phyloP scores from a whole-genome alignment of 92 coral and sea anemone genomes.

The Epizoanthus scotinus region DNA sequence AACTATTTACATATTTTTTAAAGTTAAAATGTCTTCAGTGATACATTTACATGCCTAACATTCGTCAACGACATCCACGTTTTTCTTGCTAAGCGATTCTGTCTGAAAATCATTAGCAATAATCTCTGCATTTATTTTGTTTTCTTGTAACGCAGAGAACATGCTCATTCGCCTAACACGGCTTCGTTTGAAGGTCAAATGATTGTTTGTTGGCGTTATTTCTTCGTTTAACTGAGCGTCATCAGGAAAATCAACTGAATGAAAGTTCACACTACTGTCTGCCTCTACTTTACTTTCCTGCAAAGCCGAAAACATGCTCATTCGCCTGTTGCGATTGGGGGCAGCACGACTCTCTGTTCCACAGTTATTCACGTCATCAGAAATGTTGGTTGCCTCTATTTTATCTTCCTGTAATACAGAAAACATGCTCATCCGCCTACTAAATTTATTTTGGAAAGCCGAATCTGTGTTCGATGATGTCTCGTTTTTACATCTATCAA shows the following conservation, averaged over 20 bases:
- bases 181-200: neutral
- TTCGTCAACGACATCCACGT: neutral
- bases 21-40: too few relatives aligned
- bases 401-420: constrained; percentile 1
- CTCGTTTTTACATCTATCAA: too few relatives aligned
- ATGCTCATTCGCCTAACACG: constrained; percentile 46
- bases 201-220: neutral
- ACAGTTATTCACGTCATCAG: neutral
- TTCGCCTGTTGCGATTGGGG: neutral
- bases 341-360: neutral
- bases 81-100: constrained; percentile 13
- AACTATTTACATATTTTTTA: too few relatives aligned
- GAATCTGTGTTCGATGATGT: neutral
- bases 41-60: too few relatives aligned
- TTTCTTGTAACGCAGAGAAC: constrained; percentile 44
- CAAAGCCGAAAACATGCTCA: constrained; percentile 20
- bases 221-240: neutral
- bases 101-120: constrained; percentile 3
- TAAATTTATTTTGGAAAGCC: neutral
- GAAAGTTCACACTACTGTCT: neutral
- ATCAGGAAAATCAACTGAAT: neutral
- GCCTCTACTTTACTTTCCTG: neutral
- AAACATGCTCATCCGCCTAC: constrained; percentile 1
- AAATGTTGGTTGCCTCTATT: neutral
- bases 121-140: neutral